Evolutionary conservation across 2,888 invertebrate species (phyloP), one percentile per base, ranked within the genome.

Genomic region (Harmothoe impar): DNA sequence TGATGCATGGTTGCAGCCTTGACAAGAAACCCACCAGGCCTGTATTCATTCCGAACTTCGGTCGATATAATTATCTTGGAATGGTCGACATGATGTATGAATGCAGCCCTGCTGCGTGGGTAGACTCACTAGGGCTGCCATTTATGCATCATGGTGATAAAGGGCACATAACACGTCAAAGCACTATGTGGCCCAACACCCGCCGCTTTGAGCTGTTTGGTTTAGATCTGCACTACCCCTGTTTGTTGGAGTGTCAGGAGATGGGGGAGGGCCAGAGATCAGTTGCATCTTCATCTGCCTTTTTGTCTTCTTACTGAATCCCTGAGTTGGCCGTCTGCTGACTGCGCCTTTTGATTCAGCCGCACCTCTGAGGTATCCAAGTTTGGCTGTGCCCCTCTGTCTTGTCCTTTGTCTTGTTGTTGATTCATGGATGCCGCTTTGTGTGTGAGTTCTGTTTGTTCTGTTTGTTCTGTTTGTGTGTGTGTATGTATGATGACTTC

Each of bases 321-420:
- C n/a, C 20, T 62, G 62, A 62, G 62, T n/a, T 62, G 62, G n/a
- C 62, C 15, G 62, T 7, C 62, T 62, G 62, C 62, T n/a, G 23
- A 20, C 62, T 12, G 62, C n/a, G 20, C 3, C 7, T 20, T 62
- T 62, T 62, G 62, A 62, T 62, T 5, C 62, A n/a, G 15, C n/a
- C 0, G 20, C 43, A 43, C 62, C 62, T 62, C n/a, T 7, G 62
- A n/a, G 20, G 62, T 12, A 62, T 62, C 10, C 43, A 7, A 3
- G 5, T 10, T 43, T 62, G 20, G 62, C 62, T 62, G 62, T 5
- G 62, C 15, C 12, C 62, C 62, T n/a, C 62, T 62, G 62, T 62
- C 62, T n/a, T 62, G 62, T 62, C 62, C 15, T 62, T n/a, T 62
- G 62, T n/a, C n/a, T 62, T n/a, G 1, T 62, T 62, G 62, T 62